Evolutionary conservation across 1,140 invertebrate species (phyloP).

Genomic region (Drosophila teissieri): DNA sequence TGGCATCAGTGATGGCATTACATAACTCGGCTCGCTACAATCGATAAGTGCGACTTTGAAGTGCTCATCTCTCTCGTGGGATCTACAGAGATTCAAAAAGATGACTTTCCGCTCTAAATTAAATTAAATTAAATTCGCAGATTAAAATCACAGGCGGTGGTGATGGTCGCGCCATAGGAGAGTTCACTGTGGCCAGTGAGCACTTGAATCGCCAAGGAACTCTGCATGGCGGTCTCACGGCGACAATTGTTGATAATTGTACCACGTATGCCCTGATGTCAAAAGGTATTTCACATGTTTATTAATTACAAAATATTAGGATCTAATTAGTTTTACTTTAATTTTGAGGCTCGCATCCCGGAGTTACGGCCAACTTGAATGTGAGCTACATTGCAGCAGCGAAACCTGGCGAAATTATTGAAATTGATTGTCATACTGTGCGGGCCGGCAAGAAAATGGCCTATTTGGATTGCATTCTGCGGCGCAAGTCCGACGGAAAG

Average conservation of each 20-base stretch:
- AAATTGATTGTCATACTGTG: constrained; percentile 91
- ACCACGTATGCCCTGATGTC: constrained; percentile 93
- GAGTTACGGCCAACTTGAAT: constrained; percentile 90
- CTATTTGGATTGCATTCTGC: constrained; percentile 91
- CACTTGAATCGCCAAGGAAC: constrained; percentile 91
- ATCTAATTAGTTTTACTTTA: neutral
- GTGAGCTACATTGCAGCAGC: constrained; percentile 91
- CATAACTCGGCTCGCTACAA: constrained; percentile 26
- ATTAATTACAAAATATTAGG: neutral
- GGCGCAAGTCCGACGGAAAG: constrained; percentile 89
- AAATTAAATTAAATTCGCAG: constrained; percentile 13
- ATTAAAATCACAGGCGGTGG: constrained; percentile 68
- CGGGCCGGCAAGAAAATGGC: constrained; percentile 92
- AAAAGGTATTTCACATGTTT: constrained; percentile 42
- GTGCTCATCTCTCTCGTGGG: neutral
- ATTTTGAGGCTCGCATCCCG: constrained; percentile 85
- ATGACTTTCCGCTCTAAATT: too few relatives aligned
- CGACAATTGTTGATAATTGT: constrained; percentile 92
- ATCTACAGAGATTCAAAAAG: neutral
- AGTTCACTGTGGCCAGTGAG: constrained; percentile 91
- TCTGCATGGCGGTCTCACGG: constrained; percentile 93
- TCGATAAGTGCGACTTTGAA: constrained; percentile 49
- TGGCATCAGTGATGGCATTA: constrained; percentile 45
- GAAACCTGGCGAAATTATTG: constrained; percentile 90
- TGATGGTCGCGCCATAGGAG: constrained; percentile 77